These are phyloP conservation scores for Condylura cristata DNA, from an alignment of 2,113 vertebrate species.

Conservation along the genomic window DNA sequence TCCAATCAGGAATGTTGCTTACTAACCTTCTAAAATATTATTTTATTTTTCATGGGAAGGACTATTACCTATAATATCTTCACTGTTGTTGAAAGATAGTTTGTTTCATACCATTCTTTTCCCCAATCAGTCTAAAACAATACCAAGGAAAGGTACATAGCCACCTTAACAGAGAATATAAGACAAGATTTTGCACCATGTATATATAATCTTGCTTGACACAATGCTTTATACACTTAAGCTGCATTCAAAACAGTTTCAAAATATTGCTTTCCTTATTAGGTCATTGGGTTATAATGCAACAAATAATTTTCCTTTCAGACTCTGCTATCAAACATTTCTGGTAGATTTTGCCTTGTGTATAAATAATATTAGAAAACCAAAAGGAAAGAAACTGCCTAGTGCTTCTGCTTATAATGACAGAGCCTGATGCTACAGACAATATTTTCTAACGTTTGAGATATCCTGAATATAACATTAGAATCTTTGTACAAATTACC, in stretches of 20 bases:
- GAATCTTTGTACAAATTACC: slow-evolving; percentile 28
- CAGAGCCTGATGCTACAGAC: neutral
- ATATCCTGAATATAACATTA: neutral
- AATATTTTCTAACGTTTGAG: slow-evolving; percentile 52
- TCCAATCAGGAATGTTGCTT: neutral
- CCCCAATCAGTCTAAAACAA: slow-evolving; percentile 1
- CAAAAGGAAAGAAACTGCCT: slow-evolving; percentile 8
- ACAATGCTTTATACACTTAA: slow-evolving; percentile 49
- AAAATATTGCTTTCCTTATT: neutral
- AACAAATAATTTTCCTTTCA: slow-evolving; percentile 24
- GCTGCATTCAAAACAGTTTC: slow-evolving; percentile 42
- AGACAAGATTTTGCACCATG: slow-evolving; percentile 53
- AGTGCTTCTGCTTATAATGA: neutral
- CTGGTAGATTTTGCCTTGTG: neutral
- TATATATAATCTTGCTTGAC: slow-evolving; percentile 63
- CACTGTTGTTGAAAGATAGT: slow-evolving; percentile 10
- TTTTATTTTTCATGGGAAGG: neutral
- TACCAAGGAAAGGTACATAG: slow-evolving; percentile 58
- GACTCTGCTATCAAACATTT: neutral
- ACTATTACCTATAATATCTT: neutral
- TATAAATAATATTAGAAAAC: neutral
- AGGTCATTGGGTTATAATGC: neutral
- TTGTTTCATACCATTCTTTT: slow-evolving; percentile 49
- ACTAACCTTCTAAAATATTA: neutral
- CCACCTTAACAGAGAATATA: slow-evolving; percentile 69